These are phyloP conservation scores for Synergus umbraculus DNA, from an alignment of 2,888 invertebrate species.

Conservation along the genomic window DNA sequence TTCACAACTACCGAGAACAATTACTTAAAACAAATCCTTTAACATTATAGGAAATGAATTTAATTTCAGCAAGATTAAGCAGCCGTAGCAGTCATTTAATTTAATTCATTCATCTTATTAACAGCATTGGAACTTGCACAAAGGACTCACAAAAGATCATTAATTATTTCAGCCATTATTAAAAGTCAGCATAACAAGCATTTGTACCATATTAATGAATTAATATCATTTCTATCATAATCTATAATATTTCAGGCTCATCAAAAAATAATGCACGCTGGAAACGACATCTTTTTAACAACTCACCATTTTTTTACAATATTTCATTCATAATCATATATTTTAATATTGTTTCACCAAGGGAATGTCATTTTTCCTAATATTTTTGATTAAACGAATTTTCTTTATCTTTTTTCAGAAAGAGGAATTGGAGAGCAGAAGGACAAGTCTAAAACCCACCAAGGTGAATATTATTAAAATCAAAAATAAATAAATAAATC, in stretches of 20 bases:
- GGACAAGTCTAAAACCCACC: constrained; percentile 66
- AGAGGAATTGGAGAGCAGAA: constrained; percentile 65
- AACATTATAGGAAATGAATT: constrained; percentile 2
- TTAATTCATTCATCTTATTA: not conserved
- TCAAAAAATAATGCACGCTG: not conserved
- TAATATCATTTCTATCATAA: not conserved
- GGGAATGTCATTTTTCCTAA: not conserved
- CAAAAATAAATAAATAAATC: not conserved
- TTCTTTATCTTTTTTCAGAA: constrained; percentile 64
- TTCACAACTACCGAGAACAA: not conserved
- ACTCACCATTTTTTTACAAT: not conserved
- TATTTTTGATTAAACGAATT: not conserved
- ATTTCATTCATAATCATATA: not conserved
- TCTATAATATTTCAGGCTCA: not conserved
- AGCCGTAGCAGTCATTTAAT: not conserved
- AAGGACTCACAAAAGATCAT: not conserved
- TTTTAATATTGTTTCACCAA: not conserved
- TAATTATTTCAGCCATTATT: not conserved
- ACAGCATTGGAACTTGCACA: not conserved
- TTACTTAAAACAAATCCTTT: not conserved
- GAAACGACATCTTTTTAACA: not conserved
- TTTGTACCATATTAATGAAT: not conserved
- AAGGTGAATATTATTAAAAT: constrained; percentile 63
- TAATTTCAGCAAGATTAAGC: constrained; percentile 6
- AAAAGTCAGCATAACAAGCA: not conserved